These are phyloP conservation scores for Tetrax tetrax DNA, from an alignment of 2,113 vertebrate species.

Conservation along the genomic window DNA sequence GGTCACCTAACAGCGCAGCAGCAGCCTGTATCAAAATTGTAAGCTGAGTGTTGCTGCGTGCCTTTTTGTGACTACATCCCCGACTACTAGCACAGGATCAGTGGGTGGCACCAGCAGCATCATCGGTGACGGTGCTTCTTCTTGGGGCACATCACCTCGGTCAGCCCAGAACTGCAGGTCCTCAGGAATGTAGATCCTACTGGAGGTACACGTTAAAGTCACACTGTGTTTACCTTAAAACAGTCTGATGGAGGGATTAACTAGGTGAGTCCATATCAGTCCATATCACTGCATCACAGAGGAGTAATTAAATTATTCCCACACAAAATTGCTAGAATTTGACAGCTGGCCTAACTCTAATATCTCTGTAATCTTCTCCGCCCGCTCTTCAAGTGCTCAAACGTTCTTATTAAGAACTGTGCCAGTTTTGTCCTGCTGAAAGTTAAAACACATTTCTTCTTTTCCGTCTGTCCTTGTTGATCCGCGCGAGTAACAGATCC, in stretches of 20 bases:
- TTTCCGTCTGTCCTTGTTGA: neutral
- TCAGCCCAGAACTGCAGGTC: neutral
- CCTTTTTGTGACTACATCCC: neutral
- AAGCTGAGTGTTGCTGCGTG: neutral
- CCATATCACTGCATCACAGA: neutral
- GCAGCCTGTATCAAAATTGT: neutral
- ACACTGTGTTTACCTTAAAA: neutral
- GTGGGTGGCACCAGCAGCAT: neutral
- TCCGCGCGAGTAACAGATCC: neutral
- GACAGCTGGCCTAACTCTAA: neutral
- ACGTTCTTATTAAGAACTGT: neutral
- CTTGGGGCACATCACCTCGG: neutral
- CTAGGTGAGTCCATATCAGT: neutral
- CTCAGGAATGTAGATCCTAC: neutral
- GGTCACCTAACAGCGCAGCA: rapidly evolving
- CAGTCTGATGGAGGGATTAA: neutral
- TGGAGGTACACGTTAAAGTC: neutral
- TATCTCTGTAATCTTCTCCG: neutral
- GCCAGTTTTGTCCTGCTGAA: neutral
- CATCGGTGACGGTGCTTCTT: neutral
- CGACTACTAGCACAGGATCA: neutral
- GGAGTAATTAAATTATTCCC: constrained; percentile 10
- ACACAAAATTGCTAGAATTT: neutral
- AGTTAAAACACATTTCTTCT: neutral
- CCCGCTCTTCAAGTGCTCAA: neutral